Evolutionary conservation across 2,888 invertebrate species (phyloP), one percentile per base, ranked within the genome.

Genomic region (Microctonus brassicae): DNA sequence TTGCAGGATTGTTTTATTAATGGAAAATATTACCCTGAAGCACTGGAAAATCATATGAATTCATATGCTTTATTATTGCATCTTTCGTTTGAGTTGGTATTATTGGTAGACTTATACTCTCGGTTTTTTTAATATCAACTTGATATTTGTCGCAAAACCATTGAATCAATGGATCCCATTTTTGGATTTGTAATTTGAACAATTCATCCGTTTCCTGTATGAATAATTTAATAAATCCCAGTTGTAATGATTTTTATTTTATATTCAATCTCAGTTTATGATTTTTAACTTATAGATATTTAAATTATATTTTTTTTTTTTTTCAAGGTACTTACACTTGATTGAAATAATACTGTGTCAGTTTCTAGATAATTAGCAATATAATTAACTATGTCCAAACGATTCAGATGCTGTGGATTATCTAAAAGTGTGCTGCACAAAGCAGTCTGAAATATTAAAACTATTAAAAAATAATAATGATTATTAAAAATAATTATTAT

Each of bases 361-460:
- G 95, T 94, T 75, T 94, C 91, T 58, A 95, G 88, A 85, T 92
- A 96, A 79, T 95, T 95, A 1, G 96, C 86, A 76, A 97, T 90
- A 82, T 94, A 93, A 82, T 92, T 92, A 0, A 93, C 92, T 82
- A 97, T 91, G 83, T 95, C 94, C 78, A 92, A 90, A 84, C 93
- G 92, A 2, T 91, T 93, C 73, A 94, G 89, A 79, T 93, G 92
- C 78, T 94, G 93, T 6, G 98, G 98, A 90, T 99, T 99, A 86
- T 99, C 99, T 74, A 97, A 88, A 33, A 94, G 93, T 24, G 97
- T 97, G 82, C 96, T 97, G 82, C 96, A 95, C 36, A 99, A 88
- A 0, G 95, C 93, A 11, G 96, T 98, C 93, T 95, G 88, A 76
- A 89, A 89, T 20, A 64, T 34, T 53, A 60, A 29, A 29, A 29